Evolutionary conservation across 2,797 vertebrate genomes (phyloP).

Genomic region (Cuculus canorus): DNA sequence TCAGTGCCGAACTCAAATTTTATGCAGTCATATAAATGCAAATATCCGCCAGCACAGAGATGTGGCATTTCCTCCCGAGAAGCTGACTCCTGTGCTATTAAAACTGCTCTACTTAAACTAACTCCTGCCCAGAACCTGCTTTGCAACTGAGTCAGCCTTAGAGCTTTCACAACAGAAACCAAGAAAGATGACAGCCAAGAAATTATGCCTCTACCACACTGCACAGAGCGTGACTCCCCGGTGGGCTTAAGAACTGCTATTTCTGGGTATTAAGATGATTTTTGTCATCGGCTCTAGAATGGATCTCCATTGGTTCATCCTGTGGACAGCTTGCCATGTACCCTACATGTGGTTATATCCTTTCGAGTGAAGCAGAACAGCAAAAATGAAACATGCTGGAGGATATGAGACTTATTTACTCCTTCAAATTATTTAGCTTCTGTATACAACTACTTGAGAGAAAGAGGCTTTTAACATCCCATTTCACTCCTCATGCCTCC

Average conservation of each 20-base stretch:
- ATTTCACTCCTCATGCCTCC: not conserved
- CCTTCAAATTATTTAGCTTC: not conserved
- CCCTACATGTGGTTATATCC: not conserved
- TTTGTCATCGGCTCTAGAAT: not conserved
- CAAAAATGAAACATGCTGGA: not conserved
- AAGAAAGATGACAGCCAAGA: not conserved
- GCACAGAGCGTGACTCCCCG: not conserved
- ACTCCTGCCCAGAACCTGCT: conserved; percentile 50
- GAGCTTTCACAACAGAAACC: conserved; percentile 41
- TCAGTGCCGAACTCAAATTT: not conserved
- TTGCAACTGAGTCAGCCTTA: conserved; percentile 36
- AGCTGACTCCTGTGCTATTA: conserved; percentile 24
- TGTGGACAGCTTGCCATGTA: not conserved
- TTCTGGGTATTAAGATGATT: not conserved
- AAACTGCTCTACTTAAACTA: conserved; percentile 36
- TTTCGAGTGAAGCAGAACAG: not conserved
- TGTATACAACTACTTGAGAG: not conserved
- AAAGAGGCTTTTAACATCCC: not conserved
- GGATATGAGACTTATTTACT: not conserved
- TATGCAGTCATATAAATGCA: not conserved
- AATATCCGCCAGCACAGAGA: not conserved
- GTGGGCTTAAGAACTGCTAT: not conserved
- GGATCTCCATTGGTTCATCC: not conserved
- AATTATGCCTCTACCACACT: not conserved
- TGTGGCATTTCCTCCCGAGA: conserved; percentile 50